Base-by-base conservation (phyloP, 2,113 vertebrate genomes). In the Phodopus roborovskii region DNA sequence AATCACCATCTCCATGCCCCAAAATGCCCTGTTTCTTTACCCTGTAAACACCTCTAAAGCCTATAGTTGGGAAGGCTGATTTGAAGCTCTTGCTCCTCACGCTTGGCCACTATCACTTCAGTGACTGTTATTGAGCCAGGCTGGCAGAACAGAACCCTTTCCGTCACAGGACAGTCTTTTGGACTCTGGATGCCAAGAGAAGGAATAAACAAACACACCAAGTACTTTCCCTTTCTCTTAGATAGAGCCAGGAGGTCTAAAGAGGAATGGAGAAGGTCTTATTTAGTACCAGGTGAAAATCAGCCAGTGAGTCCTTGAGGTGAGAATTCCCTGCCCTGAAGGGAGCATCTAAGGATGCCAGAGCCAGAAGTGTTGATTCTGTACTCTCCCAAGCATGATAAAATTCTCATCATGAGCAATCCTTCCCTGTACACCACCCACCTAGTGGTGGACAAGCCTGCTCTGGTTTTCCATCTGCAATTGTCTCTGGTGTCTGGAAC, bases 211-310 rank as follows among this genome's bases (percentile, higher is more conserved):
- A 96, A 96, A 91, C 60, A 92, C 81, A 45, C 8, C 24, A 20
- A 60, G 93, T 91, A 39, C 87, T 96, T 96, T 83, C 85, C 82
- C 91, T 81, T 36, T 93, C 77, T 86, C 79, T 91, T 83, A 93
- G 96, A 96, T 91, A 82, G 81, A 95, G 88, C 94, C 84, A 83
- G 96, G 96, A 97, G 95, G 96, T 97, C 96, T 92, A 58, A 39
- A 84, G 95, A 93, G 94, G 89, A 1, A 26, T 24, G 48, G 77
- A 88, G 95, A 94, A 85, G 89, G 62, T 48, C 0, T 4, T 56
- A 56, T 56, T 56, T 11, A 4, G 33, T 60, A 88, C 94, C 89
- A 96, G 58, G 83, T 96, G 94, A 94, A 87, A 48, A 19, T 0
- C 3, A 16, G 94, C 96, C 97, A 97, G 84, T 7, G 39, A 22